Evolutionary conservation across 2,797 vertebrate genomes (phyloP), one percentile per base, ranked within the genome.

Genomic region (Knipowitschia caucasica): DNA sequence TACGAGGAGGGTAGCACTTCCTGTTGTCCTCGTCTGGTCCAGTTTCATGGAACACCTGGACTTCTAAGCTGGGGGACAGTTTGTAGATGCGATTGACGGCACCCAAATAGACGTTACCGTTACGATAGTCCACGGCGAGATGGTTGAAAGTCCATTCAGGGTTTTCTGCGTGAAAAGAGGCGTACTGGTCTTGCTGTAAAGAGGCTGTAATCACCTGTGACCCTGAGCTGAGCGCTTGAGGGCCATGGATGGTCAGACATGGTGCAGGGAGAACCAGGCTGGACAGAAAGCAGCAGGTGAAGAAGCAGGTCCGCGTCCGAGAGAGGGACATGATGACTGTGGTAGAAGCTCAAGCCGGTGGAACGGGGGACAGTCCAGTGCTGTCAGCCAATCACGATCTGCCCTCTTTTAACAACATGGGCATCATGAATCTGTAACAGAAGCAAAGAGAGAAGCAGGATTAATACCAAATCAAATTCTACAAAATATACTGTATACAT

Each of bases 61-160:
- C 89, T 53, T 94, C 93, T 71, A 99, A 82, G 64, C 82, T 85
- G 0, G 91, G 88, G 56, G 95, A 96, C 35, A 99, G 93, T 86
- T 99, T 98, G 73, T 98, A 99, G 80, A 99, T 98, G 83, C 95
- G 92, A 77, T 99, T 99, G 62, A 99, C 93, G 0, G 94, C 96
- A 49, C 97, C 97, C 73, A 99, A 29, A 73, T 98, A 99, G 71
- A 99, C 94, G 31, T 95, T 94, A 38, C 97, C 97, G 74, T 94
- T 98, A 75, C 93, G 93, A 76, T 91, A 89, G 0, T 99, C 97
- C 79, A 99, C 95, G 40, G 94, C 93, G 63, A 99, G 73, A 80
- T 99, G 97, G 85, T 98, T 99, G 79, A 99, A 98, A 73, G 88
- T 93, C 85, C 93, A 93, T 69, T 95, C 92, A 0, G 91, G 65